These are phyloP conservation scores for Chrysochloris asiatica DNA, from an alignment of 2,113 vertebrate genomes.

Conservation along the genomic window DNA sequence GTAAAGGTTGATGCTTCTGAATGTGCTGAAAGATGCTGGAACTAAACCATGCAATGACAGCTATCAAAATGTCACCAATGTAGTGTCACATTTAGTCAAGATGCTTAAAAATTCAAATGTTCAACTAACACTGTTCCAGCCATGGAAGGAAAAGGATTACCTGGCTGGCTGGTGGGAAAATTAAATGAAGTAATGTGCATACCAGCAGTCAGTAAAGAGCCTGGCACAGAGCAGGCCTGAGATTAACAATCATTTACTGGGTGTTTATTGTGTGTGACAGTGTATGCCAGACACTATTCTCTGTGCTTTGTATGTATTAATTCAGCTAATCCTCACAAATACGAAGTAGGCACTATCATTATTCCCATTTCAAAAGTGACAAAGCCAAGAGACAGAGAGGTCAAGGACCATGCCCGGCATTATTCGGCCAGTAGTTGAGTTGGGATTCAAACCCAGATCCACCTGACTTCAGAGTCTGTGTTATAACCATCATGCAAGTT, in stretches of 20 bases:
- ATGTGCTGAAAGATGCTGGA: constrained; percentile 81
- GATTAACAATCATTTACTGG: accelerated
- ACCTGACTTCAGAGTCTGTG: background rate
- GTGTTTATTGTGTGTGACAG: accelerated
- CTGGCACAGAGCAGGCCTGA: accelerated
- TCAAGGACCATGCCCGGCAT: background rate
- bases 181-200: background rate
- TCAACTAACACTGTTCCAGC: constrained; percentile 7
- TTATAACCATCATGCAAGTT: background rate
- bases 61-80: constrained; percentile 75
- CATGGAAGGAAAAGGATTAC: background rate
- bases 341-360: background rate
- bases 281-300: background rate
- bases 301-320: background rate
- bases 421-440: background rate
- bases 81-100: constrained; percentile 70
- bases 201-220: background rate
- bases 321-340: background rate
- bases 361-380: background rate
- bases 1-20: constrained; percentile 81
- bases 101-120: constrained; percentile 66
- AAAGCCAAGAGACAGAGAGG: background rate
- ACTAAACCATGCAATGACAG: constrained; percentile 77
- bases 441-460: background rate
- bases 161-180: background rate